phyloP scores from a whole-genome alignment of 2,888 invertebrate genomes.

The Drosophila picticornis region DNA sequence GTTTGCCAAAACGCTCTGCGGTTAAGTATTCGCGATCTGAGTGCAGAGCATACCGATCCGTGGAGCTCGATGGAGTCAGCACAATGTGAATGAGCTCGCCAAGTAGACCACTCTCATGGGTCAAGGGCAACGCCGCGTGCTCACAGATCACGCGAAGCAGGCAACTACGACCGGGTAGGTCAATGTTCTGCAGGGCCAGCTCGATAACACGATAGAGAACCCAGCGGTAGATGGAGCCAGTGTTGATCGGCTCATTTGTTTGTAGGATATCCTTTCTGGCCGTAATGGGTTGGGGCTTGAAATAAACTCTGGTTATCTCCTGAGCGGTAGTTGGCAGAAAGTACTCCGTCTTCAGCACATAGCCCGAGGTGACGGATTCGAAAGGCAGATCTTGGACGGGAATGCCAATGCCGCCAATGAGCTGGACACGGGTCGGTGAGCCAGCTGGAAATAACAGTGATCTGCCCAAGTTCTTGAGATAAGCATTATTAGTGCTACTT shows the following conservation, averaged over 20 bases:
- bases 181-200: conserved; percentile 86
- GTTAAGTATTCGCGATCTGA: conserved; percentile 89
- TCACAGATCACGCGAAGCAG: conserved; percentile 92
- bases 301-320: conserved; percentile 71
- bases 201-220: conserved; percentile 81
- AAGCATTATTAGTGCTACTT: conserved; percentile 13
- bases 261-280: conserved; percentile 31
- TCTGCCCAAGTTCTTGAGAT: conserved; percentile 49
- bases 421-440: conserved; percentile 83
- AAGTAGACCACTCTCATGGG: conserved; percentile 89
- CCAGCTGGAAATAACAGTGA: conserved; percentile 82
- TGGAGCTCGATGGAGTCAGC: conserved; percentile 91
- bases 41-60: conserved; percentile 87
- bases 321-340: conserved; percentile 78
- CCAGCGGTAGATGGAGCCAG: conserved; percentile 79
- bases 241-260: conserved; percentile 14
- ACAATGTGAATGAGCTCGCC: conserved; percentile 91
- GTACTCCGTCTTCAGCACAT: conserved; percentile 83
- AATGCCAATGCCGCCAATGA: conserved; percentile 84
- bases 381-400: conserved; percentile 79
- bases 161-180: conserved; percentile 89
- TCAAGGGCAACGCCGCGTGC: conserved; percentile 89
- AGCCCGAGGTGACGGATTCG: conserved; percentile 83
- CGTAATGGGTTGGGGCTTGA: conserved; percentile 78
- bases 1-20: conserved; percentile 89